These are phyloP conservation scores for Drosophila sturtevanti DNA, from an alignment of 1,140 invertebrate species.

Conservation along the genomic window DNA sequence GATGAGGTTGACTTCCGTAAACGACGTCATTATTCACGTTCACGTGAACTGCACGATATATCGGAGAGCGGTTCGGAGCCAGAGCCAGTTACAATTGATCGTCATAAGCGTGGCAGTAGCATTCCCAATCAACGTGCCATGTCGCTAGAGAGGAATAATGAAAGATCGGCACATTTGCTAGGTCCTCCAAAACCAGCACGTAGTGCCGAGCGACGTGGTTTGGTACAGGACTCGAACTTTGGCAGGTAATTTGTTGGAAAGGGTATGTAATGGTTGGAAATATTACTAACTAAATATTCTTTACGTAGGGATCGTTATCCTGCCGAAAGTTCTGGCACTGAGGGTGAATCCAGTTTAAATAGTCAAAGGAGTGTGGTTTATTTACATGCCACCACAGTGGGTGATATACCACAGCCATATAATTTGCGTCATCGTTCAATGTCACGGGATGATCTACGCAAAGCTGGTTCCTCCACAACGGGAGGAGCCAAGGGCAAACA, in stretches of 20 bases:
- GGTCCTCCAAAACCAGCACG: constrained; percentile 79
- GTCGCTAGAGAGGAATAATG: constrained; percentile 65
- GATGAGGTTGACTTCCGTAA: constrained; percentile 79
- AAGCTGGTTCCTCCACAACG: constrained; percentile 65
- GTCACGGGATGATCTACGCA: constrained; percentile 88
- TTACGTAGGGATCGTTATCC: constrained; percentile 75
- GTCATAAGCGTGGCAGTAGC: constrained; percentile 53
- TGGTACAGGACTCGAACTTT: constrained; percentile 38
- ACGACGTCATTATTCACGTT: constrained; percentile 76
- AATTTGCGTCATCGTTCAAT: constrained; percentile 71
- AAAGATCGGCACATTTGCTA: constrained; percentile 54
- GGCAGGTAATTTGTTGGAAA: constrained; percentile 36
- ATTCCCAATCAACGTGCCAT: constrained; percentile 55
- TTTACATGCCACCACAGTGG: constrained; percentile 89
- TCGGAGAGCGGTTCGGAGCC: constrained; percentile 82
- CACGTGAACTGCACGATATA: constrained; percentile 77
- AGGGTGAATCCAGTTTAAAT: constrained; percentile 90
- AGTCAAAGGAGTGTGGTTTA: constrained; percentile 91
- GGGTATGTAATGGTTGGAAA: too few species aligned
- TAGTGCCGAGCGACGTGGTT: constrained; percentile 67
- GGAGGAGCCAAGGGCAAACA: constrained; percentile 50
- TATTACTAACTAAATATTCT: neutral
- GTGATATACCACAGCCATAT: constrained; percentile 82
- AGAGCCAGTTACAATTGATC: constrained; percentile 63
- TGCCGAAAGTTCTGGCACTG: constrained; percentile 88